These are phyloP conservation scores for Origma solitaria DNA, from an alignment of 2,113 vertebrate species.

Conservation along the genomic window DNA sequence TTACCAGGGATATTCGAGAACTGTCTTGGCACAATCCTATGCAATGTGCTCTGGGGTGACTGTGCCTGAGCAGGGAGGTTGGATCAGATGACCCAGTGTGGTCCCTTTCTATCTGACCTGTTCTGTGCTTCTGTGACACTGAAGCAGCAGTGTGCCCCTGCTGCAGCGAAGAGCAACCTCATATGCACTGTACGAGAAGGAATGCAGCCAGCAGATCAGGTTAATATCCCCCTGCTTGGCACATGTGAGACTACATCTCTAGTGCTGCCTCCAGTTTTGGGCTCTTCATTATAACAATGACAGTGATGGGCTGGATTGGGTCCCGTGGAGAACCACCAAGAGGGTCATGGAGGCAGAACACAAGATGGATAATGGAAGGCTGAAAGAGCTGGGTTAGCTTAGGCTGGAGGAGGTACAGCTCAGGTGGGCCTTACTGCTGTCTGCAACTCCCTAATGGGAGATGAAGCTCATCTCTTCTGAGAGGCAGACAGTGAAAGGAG, in stretches of 20 bases:
- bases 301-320: not conserved
- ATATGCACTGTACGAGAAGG: not conserved
- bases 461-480: not conserved
- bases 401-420: not conserved
- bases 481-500: not conserved
- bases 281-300: not conserved
- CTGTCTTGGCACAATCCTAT: not conserved
- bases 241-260: not conserved
- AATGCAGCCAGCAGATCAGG: not conserved
- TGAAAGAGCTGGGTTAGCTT: not conserved
- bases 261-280: not conserved
- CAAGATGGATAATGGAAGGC: not conserved
- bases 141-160: not conserved
- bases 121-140: not conserved
- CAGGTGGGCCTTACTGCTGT: not conserved
- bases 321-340: not conserved
- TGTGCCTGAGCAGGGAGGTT: not conserved
- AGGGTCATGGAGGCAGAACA: not conserved
- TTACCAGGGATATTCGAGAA: not conserved
- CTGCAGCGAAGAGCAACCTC: not conserved
- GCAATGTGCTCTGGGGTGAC: not conserved
- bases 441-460: not conserved
- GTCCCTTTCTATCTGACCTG: not conserved
- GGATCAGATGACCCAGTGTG: not conserved
- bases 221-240: not conserved